Base-by-base conservation (phyloP, 2,113 vertebrate genomes). In the Centropristis striata region DNA sequence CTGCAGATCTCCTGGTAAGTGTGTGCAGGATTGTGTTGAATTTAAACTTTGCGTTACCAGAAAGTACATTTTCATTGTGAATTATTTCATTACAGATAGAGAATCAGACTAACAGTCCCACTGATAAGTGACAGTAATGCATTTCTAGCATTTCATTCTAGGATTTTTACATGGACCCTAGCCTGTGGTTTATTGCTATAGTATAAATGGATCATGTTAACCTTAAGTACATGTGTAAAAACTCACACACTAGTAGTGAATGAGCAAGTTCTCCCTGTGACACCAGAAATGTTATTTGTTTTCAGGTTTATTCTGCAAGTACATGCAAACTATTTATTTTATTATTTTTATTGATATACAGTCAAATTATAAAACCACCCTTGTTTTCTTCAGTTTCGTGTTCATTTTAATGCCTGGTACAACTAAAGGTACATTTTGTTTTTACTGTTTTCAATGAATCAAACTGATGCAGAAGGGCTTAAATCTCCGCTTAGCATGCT, bases 1-100 rank as follows among this genome's bases (percentile, higher is more conserved):
- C 32, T 76, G n/a, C 42, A 69, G 11, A 27, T 14, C 57, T 18
- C 10, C 6, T 58, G 81, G 90, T 90, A 51, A 86, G 88, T 75
- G 20, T 41, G 15, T 60, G 47, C 10, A 23, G 13, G 25, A 14
- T 41, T 65, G 7, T 53, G 49, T 44, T 76, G 5, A 51, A 28
- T 5, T 8, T 2, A 71, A 66, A 32, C 14, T 14, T 66, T 59
- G 5, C 23, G 9, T 28, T 16, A 8, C 32, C 2, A 53, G 11
- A 25, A 23, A 16, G 13, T 25, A n/a, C 8, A 20, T 23, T 23
- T 49, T 50, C 25, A 55, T 8, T 0, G 10, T 12, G 15, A 69
- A 20, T 18, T 25, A 2, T 8, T 41, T 11, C 18, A 28, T n/a
- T 21, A 27, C 41, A 46, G 10, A 10, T 23, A 63, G 18, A 41